phyloP scores from a whole-genome alignment of 2,888 invertebrate genomes.

The Gymnoscelis rufifasciata region DNA sequence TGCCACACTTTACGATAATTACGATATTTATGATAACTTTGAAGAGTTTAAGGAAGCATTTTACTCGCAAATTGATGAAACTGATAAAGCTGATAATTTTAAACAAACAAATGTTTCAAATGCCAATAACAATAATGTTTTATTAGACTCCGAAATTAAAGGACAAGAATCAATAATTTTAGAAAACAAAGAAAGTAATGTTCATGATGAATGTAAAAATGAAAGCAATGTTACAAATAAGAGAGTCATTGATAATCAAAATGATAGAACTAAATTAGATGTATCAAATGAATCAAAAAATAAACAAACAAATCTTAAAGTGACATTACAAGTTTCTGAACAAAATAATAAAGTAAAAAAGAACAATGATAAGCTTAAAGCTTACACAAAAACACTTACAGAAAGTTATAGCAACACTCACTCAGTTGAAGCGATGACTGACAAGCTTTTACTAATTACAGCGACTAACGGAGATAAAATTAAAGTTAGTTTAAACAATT shows the following conservation, averaged over 20 bases:
- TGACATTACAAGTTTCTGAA: too few species aligned
- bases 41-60: not conserved
- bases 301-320: too few species aligned
- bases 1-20: not conserved
- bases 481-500: conserved; percentile 24
- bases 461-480: conserved; percentile 25
- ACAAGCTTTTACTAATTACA: conserved; percentile 20
- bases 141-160: too few species aligned
- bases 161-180: too few species aligned
- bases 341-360: not conserved
- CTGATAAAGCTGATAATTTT: too few species aligned
- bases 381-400: conserved; percentile 11
- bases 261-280: not conserved
- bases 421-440: conserved; percentile 9
- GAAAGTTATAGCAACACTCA: conserved; percentile 16
- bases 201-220: not conserved
- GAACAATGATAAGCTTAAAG: conserved; percentile 1
- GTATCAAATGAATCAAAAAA: not conserved
- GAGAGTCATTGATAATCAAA: not conserved
- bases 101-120: too few species aligned
- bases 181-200: too few species aligned
- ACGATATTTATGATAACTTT: not conserved
- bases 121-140: too few species aligned
- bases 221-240: not conserved
- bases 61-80: not conserved